These are phyloP conservation scores for Channa striata DNA, from an alignment of 2,797 vertebrate genomes.

Conservation along the genomic window DNA sequence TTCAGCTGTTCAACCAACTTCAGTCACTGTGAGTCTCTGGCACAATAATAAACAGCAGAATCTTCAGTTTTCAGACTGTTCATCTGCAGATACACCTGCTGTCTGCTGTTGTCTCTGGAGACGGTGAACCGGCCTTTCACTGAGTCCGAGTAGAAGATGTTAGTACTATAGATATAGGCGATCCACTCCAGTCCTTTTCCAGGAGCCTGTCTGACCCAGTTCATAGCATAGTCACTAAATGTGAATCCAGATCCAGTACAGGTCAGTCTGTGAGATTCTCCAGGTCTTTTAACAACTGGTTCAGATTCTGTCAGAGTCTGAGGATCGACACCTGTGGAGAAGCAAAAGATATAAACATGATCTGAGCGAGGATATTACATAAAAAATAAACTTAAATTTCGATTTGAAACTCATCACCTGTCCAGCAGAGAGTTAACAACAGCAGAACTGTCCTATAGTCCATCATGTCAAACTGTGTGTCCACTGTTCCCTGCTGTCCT, in stretches of 20 bases:
- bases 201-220: background rate
- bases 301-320: constrained; percentile 30
- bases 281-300: constrained; percentile 18
- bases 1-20: too few relatives aligned
- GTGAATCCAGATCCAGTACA: background rate
- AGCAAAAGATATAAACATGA: too few relatives aligned
- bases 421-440: background rate
- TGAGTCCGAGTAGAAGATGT: rapidly evolving
- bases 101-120: too few relatives aligned
- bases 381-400: too few relatives aligned
- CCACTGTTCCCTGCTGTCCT: background rate
- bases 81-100: too few relatives aligned
- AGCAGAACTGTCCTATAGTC: too few relatives aligned
- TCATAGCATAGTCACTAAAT: background rate
- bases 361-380: too few relatives aligned
- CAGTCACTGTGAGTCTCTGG: background rate
- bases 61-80: too few relatives aligned
- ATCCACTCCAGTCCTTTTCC: constrained; percentile 37
- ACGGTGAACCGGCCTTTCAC: too few relatives aligned
- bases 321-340: background rate
- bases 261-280: background rate
- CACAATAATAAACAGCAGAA: too few relatives aligned
- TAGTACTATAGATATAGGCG: rapidly evolving
- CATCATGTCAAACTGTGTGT: too few relatives aligned
- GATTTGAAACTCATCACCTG: background rate